phyloP scores from a whole-genome alignment of 2,797 vertebrate species.

The Thunnus albacares region DNA sequence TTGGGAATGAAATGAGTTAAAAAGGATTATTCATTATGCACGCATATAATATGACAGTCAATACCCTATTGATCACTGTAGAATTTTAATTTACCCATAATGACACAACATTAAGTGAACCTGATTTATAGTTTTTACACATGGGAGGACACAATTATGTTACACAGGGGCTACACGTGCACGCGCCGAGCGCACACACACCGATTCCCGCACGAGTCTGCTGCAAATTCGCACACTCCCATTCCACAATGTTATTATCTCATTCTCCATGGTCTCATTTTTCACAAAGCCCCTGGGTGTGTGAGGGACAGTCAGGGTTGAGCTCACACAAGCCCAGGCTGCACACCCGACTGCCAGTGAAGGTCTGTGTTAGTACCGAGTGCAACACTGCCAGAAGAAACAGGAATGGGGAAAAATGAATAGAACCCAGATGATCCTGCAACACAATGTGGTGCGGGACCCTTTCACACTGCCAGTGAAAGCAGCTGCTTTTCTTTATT shows the following conservation, averaged over 20 bases:
- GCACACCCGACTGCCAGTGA: conserved; percentile 66
- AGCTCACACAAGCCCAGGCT: conserved; percentile 75
- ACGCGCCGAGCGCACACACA: neutral
- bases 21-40: conserved; percentile 70
- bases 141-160: conserved; percentile 78
- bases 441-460: conserved; percentile 44
- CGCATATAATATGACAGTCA: conserved; percentile 74
- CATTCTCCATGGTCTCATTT: conserved; percentile 80
- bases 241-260: conserved; percentile 78
- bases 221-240: conserved; percentile 59
- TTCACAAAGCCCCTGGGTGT: conserved; percentile 78
- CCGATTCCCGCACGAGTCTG: neutral
- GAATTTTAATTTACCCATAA: conserved; percentile 82
- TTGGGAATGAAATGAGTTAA: conserved; percentile 58
- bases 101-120: conserved; percentile 77
- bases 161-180: conserved; percentile 36
- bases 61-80: conserved; percentile 78
- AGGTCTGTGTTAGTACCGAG: conserved; percentile 69
- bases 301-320: conserved; percentile 80
- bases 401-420: conserved; percentile 26
- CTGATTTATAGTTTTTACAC: conserved; percentile 82
- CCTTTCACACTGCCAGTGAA: conserved; percentile 25
- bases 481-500: conserved; percentile 44
- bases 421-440: conserved; percentile 49
- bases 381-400: conserved; percentile 58